These are phyloP conservation scores for Tetragnatha montana DNA, from an alignment of 2,888 invertebrate species.

Conservation along the genomic window DNA sequence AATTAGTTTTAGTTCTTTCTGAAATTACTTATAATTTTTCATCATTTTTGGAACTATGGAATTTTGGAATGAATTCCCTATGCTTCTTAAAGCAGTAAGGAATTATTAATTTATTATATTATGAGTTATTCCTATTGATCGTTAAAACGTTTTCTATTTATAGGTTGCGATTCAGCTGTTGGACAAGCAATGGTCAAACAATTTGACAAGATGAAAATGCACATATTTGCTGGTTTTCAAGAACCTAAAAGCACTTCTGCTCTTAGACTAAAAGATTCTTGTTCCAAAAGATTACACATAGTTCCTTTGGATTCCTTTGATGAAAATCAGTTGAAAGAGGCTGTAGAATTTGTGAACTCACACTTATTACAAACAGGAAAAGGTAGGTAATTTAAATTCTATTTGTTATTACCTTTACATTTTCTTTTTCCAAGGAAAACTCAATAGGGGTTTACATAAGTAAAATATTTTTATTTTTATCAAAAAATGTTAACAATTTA, in stretches of 20 bases:
- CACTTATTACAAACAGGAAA: conserved; percentile 38
- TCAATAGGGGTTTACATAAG: too few species aligned
- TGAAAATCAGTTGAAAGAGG: conserved; percentile 50
- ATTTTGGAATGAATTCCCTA: too few species aligned
- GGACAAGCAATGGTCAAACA: conserved; percentile 75
- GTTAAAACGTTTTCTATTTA: background rate
- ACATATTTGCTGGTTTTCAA: conserved; percentile 69
- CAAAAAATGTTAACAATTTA: too few species aligned
- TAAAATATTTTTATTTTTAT: too few species aligned
- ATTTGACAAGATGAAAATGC: conserved; percentile 74
- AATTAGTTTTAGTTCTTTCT: too few species aligned
- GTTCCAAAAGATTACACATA: conserved; percentile 53
- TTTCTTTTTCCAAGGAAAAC: too few species aligned
- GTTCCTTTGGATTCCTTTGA: conserved; percentile 58
- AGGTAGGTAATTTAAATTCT: conserved; percentile 17
- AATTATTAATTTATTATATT: too few species aligned
- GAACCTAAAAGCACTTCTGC: conserved; percentile 47
- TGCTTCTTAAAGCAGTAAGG: too few species aligned
- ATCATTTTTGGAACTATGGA: too few species aligned
- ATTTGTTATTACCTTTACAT: too few species aligned
- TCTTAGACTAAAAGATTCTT: conserved; percentile 24
- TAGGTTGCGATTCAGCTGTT: conserved; percentile 76
- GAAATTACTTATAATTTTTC: too few species aligned
- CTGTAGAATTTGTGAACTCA: conserved; percentile 49
- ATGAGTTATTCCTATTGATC: background rate